These are phyloP conservation scores for Acrobasis consociella DNA, from an alignment of 2,888 invertebrate genomes.

Conservation along the genomic window DNA sequence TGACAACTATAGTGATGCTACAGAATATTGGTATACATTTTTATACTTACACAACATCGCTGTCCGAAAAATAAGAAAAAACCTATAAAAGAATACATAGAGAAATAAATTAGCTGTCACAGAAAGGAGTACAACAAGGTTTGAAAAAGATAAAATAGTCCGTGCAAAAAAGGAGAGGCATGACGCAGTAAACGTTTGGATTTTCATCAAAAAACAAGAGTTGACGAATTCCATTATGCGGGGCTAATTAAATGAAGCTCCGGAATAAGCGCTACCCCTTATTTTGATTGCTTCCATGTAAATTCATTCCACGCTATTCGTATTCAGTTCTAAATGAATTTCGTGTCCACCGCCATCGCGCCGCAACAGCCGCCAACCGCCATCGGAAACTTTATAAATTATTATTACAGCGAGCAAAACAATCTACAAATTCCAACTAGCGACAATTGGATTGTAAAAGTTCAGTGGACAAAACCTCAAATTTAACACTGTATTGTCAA, in stretches of 20 bases:
- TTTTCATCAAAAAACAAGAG: slow-evolving; percentile 49
- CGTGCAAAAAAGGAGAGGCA: neutral
- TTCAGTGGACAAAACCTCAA: slow-evolving; percentile 47
- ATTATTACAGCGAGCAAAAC: slow-evolving; percentile 66
- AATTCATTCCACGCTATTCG: slow-evolving; percentile 63
- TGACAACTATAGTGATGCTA: too few relatives aligned
- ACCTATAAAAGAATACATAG: neutral
- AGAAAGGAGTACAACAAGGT: neutral
- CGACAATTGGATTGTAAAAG: slow-evolving; percentile 62
- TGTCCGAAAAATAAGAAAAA: neutral
- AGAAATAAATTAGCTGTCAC: neutral
- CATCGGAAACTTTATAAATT: slow-evolving; percentile 68
- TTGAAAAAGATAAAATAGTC: neutral
- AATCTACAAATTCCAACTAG: slow-evolving; percentile 59
- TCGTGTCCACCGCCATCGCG: slow-evolving; percentile 56
- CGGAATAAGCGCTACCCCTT: slow-evolving; percentile 61
- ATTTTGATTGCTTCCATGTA: slow-evolving; percentile 73
- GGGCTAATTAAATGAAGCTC: slow-evolving; percentile 66
- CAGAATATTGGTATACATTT: neutral
- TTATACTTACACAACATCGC: neutral
- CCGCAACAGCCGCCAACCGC: slow-evolving; percentile 53
- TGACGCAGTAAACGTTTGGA: slow-evolving; percentile 33
- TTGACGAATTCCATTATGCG: slow-evolving; percentile 56
- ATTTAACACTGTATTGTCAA: slow-evolving; percentile 39
- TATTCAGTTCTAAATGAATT: slow-evolving; percentile 67